Evolutionary conservation across 2,797 vertebrate genomes (phyloP).

Genomic region (Natrix natrix): DNA sequence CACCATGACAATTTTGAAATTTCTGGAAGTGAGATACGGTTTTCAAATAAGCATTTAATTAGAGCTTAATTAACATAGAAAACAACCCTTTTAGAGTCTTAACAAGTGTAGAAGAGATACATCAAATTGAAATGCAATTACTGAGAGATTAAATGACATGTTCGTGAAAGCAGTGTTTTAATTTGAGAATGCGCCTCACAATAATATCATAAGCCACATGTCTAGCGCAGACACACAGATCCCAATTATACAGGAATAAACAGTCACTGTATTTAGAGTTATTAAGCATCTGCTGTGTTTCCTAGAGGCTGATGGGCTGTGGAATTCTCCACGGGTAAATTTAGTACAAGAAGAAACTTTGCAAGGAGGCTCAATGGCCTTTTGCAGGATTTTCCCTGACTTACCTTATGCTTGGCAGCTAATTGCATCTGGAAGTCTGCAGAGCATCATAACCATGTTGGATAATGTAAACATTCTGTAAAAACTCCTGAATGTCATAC

Average conservation of each 20-base stretch:
- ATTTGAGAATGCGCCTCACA: slow-evolving; percentile 42
- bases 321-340: slow-evolving; percentile 4
- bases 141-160: slow-evolving; percentile 59
- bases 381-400: slow-evolving; percentile 11
- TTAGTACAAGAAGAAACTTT: not conserved
- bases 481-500: not conserved
- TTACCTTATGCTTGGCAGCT: slow-evolving; percentile 15
- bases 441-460: not conserved
- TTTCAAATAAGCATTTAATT: slow-evolving; percentile 76
- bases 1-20: slow-evolving; percentile 62
- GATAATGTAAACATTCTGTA: not conserved
- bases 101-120: slow-evolving; percentile 64
- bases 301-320: slow-evolving; percentile 4
- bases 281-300: slow-evolving; percentile 5
- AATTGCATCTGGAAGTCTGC: slow-evolving; percentile 10
- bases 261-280: slow-evolving; percentile 25
- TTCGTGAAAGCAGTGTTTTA: slow-evolving; percentile 54
- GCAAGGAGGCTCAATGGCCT: slow-evolving; percentile 9
- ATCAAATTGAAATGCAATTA: slow-evolving; percentile 72
- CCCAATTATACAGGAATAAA: slow-evolving; percentile 50
- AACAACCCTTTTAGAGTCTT: slow-evolving; percentile 71
- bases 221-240: slow-evolving; percentile 24
- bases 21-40: slow-evolving; percentile 66
- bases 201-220: slow-evolving; percentile 15
- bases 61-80: slow-evolving; percentile 74